Conservation (phyloP, 2,888 invertebrate genomes). For the Caenorhabditis becei region DNA sequence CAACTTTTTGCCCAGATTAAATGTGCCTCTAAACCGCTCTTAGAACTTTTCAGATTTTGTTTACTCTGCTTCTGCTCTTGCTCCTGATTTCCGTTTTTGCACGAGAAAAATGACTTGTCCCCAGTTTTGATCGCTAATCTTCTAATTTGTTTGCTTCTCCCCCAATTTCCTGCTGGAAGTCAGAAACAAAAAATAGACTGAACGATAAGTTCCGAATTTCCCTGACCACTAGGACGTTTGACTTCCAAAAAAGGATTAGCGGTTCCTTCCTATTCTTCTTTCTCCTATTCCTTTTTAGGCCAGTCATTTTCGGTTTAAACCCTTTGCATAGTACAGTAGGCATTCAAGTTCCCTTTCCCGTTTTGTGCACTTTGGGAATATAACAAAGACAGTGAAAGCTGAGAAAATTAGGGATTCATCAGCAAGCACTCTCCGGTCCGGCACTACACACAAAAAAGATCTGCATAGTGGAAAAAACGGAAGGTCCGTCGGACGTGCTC, state of each 20-base stretch:
- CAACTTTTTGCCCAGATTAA: conserved; percentile 57
- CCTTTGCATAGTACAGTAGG: conserved; percentile 51
- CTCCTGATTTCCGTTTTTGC: background rate
- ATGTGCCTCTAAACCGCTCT: conserved; percentile 23
- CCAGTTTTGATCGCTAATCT: conserved; percentile 27
- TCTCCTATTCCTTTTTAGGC: no score
- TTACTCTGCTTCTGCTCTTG: background rate
- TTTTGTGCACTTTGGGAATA: conserved; percentile 39
- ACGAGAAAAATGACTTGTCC: conserved; percentile 9
- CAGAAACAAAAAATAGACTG: background rate
- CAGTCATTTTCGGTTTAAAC: conserved; percentile 28
- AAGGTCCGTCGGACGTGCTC: conserved; percentile 11
- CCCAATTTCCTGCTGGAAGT: background rate
- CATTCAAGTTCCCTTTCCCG: conserved; percentile 18
- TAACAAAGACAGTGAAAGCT: conserved; percentile 29
- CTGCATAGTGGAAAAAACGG: conserved; percentile 21
- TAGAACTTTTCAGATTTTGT: conserved; percentile 40
- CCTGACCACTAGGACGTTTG: conserved; percentile 28
- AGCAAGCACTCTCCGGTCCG: conserved; percentile 2
- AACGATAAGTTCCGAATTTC: conserved; percentile 25
- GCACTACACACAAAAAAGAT: conserved; percentile 32
- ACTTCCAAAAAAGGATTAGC: conserved; percentile 46
- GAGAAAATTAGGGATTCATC: conserved; percentile 36
- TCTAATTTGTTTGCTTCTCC: conserved; percentile 9
- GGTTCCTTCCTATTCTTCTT: conserved; percentile 30